phyloP scores from a whole-genome alignment of 2,888 invertebrate genomes.

The Latrodectus hesperus region DNA sequence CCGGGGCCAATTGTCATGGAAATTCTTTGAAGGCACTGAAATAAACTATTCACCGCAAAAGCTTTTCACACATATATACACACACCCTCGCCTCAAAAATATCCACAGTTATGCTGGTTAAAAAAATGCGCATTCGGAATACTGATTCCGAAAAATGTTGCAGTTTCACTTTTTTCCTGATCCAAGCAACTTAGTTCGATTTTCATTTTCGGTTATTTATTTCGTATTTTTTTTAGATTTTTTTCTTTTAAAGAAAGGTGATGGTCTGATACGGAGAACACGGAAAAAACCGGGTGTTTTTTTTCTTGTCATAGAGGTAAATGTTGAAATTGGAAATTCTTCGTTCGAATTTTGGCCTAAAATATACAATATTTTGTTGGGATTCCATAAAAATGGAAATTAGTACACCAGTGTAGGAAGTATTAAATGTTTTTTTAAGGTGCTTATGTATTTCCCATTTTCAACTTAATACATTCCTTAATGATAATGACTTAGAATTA shows the following conservation, averaged over 20 bases:
- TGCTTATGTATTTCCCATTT: too few species aligned
- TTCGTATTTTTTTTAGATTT: not conserved
- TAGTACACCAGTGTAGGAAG: not conserved
- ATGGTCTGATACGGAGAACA: not conserved
- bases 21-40: slow-evolving; percentile 42
- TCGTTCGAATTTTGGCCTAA: not conserved
- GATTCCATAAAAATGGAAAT: not conserved
- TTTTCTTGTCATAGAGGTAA: not conserved
- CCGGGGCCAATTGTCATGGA: slow-evolving; percentile 52
- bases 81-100: slow-evolving; percentile 27
- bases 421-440: too few species aligned
- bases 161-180: slow-evolving; percentile 9
- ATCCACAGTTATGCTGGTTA: slow-evolving; percentile 45
- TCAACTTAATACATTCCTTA: too few species aligned
- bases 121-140: slow-evolving; percentile 38
- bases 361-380: not conserved
- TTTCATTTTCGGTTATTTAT: slow-evolving; percentile 21
- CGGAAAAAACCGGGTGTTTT: not conserved
- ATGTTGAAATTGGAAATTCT: not conserved
- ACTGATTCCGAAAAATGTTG: slow-evolving; percentile 30
- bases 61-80: slow-evolving; percentile 19
- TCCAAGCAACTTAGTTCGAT: not conserved
- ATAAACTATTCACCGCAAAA: slow-evolving; percentile 53
- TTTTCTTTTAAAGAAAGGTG: not conserved
- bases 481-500: too few species aligned